phyloP scores from a whole-genome alignment of 2,888 invertebrate species.

The Synanthedon vespiformis region DNA sequence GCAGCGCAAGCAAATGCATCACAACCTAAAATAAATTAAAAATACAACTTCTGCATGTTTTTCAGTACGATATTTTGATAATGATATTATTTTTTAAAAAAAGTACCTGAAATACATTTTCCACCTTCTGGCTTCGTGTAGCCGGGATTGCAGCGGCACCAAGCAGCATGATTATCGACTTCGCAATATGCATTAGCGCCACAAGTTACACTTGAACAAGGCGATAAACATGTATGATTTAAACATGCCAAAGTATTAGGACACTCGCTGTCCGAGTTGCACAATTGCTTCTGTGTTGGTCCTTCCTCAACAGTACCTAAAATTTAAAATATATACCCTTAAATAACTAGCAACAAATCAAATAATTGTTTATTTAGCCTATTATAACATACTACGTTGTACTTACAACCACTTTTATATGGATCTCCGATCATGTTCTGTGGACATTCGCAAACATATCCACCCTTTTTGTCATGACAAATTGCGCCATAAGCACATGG shows the following conservation, averaged over 20 bases:
- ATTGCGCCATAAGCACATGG: slow-evolving; percentile 91
- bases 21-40: slow-evolving; percentile 66
- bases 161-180: slow-evolving; percentile 87
- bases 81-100: not conserved
- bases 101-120: slow-evolving; percentile 83
- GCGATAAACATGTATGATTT: slow-evolving; percentile 83
- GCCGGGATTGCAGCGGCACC: slow-evolving; percentile 89
- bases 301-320: slow-evolving; percentile 44
- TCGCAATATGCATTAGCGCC: slow-evolving; percentile 89
- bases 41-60: too few species aligned
- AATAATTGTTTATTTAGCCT: not conserved
- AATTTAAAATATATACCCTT: slow-evolving; percentile 4
- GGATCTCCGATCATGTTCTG: slow-evolving; percentile 87
- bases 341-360: not conserved
- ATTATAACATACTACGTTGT: slow-evolving; percentile 5
- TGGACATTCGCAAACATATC: slow-evolving; percentile 88
- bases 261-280: slow-evolving; percentile 80
- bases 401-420: slow-evolving; percentile 84
- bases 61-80: too few species aligned
- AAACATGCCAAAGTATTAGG: slow-evolving; percentile 84
- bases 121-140: slow-evolving; percentile 83
- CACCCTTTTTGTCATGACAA: slow-evolving; percentile 88
- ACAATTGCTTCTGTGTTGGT: slow-evolving; percentile 74
- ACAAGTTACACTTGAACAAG: slow-evolving; percentile 82
- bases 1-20: slow-evolving; percentile 81